Base-by-base conservation (phyloP, 2,888 invertebrate species). In the Amorpha juglandis region DNA sequence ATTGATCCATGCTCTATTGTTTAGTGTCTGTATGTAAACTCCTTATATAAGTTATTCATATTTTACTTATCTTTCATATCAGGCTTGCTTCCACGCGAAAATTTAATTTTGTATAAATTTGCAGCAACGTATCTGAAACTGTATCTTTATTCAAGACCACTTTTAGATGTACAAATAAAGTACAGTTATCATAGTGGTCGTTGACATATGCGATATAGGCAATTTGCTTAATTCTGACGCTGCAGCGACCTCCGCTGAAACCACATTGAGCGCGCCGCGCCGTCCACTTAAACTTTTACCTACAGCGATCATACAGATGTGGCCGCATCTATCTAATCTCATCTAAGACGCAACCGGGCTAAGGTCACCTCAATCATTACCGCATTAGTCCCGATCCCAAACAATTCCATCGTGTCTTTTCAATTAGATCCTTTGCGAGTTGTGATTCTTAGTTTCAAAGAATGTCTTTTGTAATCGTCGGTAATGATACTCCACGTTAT, bases 391-490 rank as follows among this genome's bases (percentile, higher is more conserved):
- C 75, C 78, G 76, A 75, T 78, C 84, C 81, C 82, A 86, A 88
- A 88, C 87, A 90, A 86, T 88, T 81, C 81, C 82, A 71, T 76
- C 88, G 89, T 90, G 89, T 82, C 76, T 78, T 74, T 78, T 78
- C 82, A 87, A 89, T 90, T 89, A 90, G 85, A 82, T 74, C 78
- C 80, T 79, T 35, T 9, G 48, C 48, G 33, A 33, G 33, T 77
- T 69, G 74, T 72, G 75, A 78, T 79, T 75, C 71, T 75, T 75
- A 52, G 69, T 73, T 67, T 75, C 58, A 58, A 58, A 69, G 55
- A 76, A 69, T 74, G 74, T 70, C 65, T 62, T 53, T 64, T 65
- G 58, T 19, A 58, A 58, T 42, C 42, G 42, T 58, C 19, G 19
- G 4, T 12, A 42, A 58, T 58, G 58, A 42, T 38, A 55, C 42